Base-by-base conservation (phyloP, 1,140 invertebrate species). In the roundworm (Caenorhabditis elegans) region DNA sequence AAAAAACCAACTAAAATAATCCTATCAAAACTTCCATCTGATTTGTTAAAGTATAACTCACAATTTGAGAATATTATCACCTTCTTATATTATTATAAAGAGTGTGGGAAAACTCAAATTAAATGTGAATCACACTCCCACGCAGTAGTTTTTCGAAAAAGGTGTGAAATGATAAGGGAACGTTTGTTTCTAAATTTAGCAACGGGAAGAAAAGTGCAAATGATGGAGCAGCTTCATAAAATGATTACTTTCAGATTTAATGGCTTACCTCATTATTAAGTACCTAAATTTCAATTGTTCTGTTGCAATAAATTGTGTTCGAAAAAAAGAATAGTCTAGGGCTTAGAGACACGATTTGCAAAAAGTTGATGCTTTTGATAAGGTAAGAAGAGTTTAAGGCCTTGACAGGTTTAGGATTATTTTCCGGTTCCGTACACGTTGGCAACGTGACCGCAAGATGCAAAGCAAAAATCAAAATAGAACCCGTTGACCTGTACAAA, bases 121-220 rank as follows among this genome's bases (percentile, higher is more conserved):
- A 70, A 43, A 39, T 28, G 55, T 60, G 60, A 70, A 22, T 70
- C 60, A 70, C 31, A 8, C 34, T 70, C 60, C 60, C n/a, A 70
- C 60, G 31, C 34, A 36, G 60, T 22, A 39, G 60, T 6, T 22
- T 34, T 70, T 31, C n/a, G 15, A 19, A 22, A 70, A 17, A 70
- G 60, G 31, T 39, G 53, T 60, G 31, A 70, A 60, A 39, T 70
- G 60, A 70, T 70, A 70, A 70, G 60, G 11, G 60, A 70, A 70
- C 60, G 8, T 24, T 31, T 39, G 17, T 70, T 70, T 43, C 60
- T 70, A 70, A 39, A 39, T 43, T 34, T 70, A 70, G 60, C n/a
- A 70, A 39, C n/a, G 34, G n/a, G n/a, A 60, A 8, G 39, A 43
- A 43, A 15, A 43, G 6, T 5, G 15, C 39, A 43, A 43, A 15